phyloP scores from a whole-genome alignment of 2,113 vertebrate genomes.

The Illadopsis cleaveri region DNA sequence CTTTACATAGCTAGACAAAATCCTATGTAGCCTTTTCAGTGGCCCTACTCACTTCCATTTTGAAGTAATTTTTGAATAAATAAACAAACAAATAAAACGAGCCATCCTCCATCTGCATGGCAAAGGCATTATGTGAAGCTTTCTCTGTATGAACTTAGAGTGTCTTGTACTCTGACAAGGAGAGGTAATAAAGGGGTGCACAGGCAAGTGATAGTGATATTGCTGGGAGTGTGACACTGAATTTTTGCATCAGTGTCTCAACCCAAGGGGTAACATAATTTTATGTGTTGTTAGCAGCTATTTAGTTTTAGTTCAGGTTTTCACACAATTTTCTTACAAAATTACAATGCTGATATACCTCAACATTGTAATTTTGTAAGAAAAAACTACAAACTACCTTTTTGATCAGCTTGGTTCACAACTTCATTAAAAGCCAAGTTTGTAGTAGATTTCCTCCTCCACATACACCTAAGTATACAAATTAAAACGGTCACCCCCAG shows the following conservation, averaged over 20 bases:
- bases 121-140: neutral
- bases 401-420: neutral
- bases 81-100: neutral
- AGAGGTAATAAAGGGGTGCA: neutral
- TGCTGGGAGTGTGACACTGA: neutral
- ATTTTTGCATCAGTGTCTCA: neutral
- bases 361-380: neutral
- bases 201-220: fast-evolving
- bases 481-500: neutral
- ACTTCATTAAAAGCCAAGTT: neutral
- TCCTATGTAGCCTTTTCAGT: neutral
- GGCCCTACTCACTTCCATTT: neutral
- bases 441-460: neutral
- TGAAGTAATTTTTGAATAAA: neutral
- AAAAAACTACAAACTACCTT: neutral
- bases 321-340: too few relatives aligned
- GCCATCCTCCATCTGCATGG: neutral
- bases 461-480: neutral
- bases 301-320: neutral
- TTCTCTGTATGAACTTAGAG: neutral
- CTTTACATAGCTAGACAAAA: neutral
- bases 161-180: too few relatives aligned
- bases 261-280: neutral
- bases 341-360: neutral
- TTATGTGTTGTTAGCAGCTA: neutral